Evolutionary conservation across 2,797 vertebrate genomes (phyloP).

Genomic region (Intellagama lesueurii): DNA sequence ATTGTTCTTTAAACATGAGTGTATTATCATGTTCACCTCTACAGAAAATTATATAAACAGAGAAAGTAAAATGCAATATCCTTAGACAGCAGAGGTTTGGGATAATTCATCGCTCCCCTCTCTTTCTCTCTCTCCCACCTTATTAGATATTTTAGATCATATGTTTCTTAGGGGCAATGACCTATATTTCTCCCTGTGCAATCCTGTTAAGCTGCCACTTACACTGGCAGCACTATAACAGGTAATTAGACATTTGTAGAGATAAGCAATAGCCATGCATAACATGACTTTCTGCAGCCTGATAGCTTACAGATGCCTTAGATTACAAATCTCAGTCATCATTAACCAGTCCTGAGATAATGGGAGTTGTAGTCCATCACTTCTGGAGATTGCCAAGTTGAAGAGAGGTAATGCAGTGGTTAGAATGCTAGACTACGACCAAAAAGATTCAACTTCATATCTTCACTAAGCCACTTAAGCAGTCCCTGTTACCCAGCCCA

Average conservation of each 20-base stretch:
- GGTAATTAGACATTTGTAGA: not conserved
- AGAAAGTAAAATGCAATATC: not conserved
- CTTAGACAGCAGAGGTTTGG: not conserved
- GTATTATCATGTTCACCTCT: not conserved
- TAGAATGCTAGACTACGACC: not conserved
- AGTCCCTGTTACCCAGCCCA: not conserved
- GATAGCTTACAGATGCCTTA: not conserved
- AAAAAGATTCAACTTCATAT: not conserved
- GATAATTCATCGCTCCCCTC: too few relatives aligned
- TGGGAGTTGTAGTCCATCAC: not conserved
- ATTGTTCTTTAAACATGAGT: not conserved
- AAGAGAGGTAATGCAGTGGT: not conserved
- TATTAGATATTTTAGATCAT: not conserved
- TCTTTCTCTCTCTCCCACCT: not conserved
- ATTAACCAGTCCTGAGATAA: not conserved
- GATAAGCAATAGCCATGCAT: not conserved
- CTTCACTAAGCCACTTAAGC: not conserved
- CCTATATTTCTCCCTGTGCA: not conserved
- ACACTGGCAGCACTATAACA: not conserved
- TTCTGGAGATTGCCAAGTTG: not conserved
- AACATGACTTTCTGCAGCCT: not conserved
- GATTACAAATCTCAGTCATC: not conserved
- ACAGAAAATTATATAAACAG: not conserved
- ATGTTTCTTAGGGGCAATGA: not conserved
- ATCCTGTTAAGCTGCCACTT: not conserved